Conservation (phyloP, 2,888 invertebrate species). For the Muscina levida region DNA sequence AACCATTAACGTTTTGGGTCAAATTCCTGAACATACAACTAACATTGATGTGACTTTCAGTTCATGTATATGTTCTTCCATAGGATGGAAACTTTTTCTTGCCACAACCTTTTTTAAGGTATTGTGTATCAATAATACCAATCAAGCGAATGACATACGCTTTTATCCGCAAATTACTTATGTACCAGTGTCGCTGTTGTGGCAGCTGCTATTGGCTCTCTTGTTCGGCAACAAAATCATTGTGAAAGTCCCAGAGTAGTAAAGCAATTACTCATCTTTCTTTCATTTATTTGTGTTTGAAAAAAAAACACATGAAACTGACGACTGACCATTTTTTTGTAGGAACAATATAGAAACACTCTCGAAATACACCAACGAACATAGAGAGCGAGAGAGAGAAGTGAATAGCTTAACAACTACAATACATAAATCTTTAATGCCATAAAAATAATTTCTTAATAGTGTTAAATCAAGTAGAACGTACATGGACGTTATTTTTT, state of each 20-base stretch:
- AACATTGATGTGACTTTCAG: too few relatives aligned
- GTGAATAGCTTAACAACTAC: slow-evolving; percentile 36
- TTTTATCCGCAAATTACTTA: slow-evolving; percentile 1
- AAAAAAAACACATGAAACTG: slow-evolving; percentile 35
- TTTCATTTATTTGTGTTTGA: slow-evolving; percentile 40
- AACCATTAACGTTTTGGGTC: slow-evolving; percentile 5
- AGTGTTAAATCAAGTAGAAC: slow-evolving; percentile 58
- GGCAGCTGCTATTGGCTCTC: not conserved
- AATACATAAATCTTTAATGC: slow-evolving; percentile 52
- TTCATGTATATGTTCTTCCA: too few relatives aligned
- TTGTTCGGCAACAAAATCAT: slow-evolving; percentile 4
- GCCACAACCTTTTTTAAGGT: too few relatives aligned
- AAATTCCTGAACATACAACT: not conserved
- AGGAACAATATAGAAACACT: not conserved
- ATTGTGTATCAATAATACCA: slow-evolving; percentile 35
- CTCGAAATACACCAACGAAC: too few relatives aligned
- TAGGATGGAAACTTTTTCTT: too few relatives aligned
- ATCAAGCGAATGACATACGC: slow-evolving; percentile 38
- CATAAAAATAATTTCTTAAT: slow-evolving; percentile 58
- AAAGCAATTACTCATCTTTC: slow-evolving; percentile 48
- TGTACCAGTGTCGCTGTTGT: not conserved
- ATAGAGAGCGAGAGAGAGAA: too few relatives aligned
- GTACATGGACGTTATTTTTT: slow-evolving; percentile 24
- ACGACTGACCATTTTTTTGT: not conserved
- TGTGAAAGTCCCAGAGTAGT: not conserved